Conservation (phyloP, 2,888 invertebrate genomes). For the Andrena hattorfiana region DNA sequence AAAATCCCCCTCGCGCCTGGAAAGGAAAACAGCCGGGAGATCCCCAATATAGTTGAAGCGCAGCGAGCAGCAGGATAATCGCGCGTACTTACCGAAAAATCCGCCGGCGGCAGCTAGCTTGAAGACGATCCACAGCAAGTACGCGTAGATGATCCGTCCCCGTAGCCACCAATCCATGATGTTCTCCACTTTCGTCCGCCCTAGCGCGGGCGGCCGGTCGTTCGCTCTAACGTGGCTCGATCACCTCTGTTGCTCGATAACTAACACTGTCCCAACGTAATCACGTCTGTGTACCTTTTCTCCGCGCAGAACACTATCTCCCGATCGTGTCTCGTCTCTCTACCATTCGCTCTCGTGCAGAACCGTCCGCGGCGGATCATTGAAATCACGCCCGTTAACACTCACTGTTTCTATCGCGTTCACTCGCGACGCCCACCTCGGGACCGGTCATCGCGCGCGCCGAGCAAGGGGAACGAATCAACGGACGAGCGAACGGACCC, state of each 20-base stretch:
- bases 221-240: constrained; percentile 58
- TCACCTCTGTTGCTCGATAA: constrained; percentile 53
- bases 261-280: constrained; percentile 3
- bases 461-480: neutral
- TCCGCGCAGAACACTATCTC: constrained; percentile 19
- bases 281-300: constrained; percentile 9
- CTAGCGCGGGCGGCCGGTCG: constrained; percentile 44
- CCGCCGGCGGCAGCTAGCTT: constrained; percentile 76
- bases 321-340: constrained; percentile 25
- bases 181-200: constrained; percentile 61
- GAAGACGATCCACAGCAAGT: constrained; percentile 80
- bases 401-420: neutral
- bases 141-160: constrained; percentile 80
- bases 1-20: neutral
- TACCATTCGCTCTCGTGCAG: neutral
- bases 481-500: neutral
- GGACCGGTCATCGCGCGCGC: constrained; percentile 11
- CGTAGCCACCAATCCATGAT: constrained; percentile 80
- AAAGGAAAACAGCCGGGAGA: neutral
- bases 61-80: neutral
- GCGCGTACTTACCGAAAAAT: constrained; percentile 78
- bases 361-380: constrained; percentile 33
- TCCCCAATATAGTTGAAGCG: too few relatives aligned
- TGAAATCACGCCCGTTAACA: constrained; percentile 27
- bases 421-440: constrained; percentile 27